Base-by-base conservation (phyloP, 1,140 invertebrate genomes). In the Colletes latitarsis region DNA sequence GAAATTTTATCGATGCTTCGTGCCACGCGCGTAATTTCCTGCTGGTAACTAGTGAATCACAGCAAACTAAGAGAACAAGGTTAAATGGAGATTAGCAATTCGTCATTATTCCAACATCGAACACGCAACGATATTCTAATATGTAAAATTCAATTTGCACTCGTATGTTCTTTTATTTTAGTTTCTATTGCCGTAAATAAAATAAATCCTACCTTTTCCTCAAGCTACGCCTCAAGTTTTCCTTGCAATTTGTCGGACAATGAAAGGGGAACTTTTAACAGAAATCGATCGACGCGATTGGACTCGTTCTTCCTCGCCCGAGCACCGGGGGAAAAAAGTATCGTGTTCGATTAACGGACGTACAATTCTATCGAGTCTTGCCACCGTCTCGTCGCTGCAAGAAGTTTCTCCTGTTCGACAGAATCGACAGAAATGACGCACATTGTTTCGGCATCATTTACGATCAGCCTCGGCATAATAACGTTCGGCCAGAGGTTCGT, bases 11-110 rank as follows among this genome's bases (percentile, higher is more conserved):
- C 83, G 57, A 57, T 57, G 41, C 66, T 58, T 41, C 46, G 66
- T 14, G 60, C 63, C 77, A 74, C 39, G 49, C 70, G 60, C 55
- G 75, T 82, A 85, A 86, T 79, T 85, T 86, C 71, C 83, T 63
- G 79, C n/a, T 17, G 58, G 17, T 60, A 49, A 53, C 71, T 53
- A 30, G 77, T 79, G 83, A 86, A 68, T 86, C 84, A 85, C 52
- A n/a, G 19, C 30, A 58, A 58, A 69, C 52, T 43, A 52, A n/a
- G 46, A 58, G 60, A 82, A 77, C 84, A 82, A 78, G 55, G 69
- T 70, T 43, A 57, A 53, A 63, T 19, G 14, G 0, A 21, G 6
- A 55, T 30, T 21, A 60, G 12, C 8, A 52, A 43, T 76, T 19
- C 17, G 14, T 67, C 9, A 4, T 58, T 46, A 2, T n/a, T 62